Percentiles rank a stretch among this genome's conserved stretches.
These are phyloP conservation scores for Psix sp. DNA, from an alignment of 1,140 invertebrate genomes.

Conservation along the genomic window DNA sequence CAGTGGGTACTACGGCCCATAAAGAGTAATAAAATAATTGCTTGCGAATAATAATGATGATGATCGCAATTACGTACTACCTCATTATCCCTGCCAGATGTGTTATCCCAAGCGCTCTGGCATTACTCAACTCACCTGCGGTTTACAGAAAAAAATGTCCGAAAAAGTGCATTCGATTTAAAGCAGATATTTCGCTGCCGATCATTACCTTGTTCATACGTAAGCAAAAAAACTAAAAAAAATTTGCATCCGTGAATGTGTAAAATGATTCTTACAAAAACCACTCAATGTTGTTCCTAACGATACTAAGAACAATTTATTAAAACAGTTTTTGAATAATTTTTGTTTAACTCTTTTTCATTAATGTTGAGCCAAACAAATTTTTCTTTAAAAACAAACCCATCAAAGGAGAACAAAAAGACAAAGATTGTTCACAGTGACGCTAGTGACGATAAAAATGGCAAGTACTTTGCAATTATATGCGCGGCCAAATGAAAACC, in stretches of 20 bases:
- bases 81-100: slow-evolving; percentile 60
- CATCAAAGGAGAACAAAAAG: slow-evolving; percentile 72
- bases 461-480: slow-evolving; percentile 73
- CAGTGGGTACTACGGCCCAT: slow-evolving; percentile 44
- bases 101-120: slow-evolving; percentile 40
- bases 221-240: neutral
- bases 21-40: slow-evolving; percentile 64
- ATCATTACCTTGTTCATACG: too few species aligned
- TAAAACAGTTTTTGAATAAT: slow-evolving; percentile 64
- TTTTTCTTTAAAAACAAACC: slow-evolving; percentile 71
- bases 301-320: too few species aligned
- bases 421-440: slow-evolving; percentile 68
- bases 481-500: slow-evolving; percentile 62
- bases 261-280: too few species aligned
- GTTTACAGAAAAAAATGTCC: slow-evolving; percentile 26
- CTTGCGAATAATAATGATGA: slow-evolving; percentile 60
- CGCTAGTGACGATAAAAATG: slow-evolving; percentile 72
- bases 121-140: slow-evolving; percentile 49
- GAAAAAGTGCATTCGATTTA: too few species aligned
- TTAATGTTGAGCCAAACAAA: slow-evolving; percentile 46
- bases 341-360: slow-evolving; percentile 62
- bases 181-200: too few species aligned
- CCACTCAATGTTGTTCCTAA: too few species aligned
- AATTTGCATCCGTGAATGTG: too few species aligned
- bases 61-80: slow-evolving; percentile 56